Evolutionary conservation across 1,140 invertebrate species (phyloP).

Genomic region (Notospermus geniculatus): DNA sequence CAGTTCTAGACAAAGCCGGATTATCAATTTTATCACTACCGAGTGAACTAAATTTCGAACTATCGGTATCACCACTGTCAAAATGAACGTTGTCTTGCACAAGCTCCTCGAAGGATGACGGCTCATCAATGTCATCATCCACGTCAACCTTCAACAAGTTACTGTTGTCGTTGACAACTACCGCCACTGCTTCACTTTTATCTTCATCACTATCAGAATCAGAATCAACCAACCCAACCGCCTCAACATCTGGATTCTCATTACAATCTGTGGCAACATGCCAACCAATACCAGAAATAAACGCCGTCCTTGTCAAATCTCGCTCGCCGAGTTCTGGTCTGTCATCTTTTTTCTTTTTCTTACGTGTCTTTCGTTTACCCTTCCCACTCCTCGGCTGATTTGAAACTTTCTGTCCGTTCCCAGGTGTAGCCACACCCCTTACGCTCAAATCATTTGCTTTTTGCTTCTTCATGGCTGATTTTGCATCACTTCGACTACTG

Average conservation of each 20-base stretch:
- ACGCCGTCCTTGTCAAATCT: conserved; percentile 28
- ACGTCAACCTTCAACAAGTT: no score
- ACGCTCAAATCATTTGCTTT: no score
- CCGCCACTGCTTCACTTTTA: not conserved
- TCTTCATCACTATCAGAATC: no score
- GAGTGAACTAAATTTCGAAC: no score
- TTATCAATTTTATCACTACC: no score
- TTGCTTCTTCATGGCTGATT: no score
- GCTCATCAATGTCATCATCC: no score
- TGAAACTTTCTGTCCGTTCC: conserved; percentile 3
- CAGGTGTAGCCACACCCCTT: not conserved
- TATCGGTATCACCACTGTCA: no score
- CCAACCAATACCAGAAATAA: conserved; percentile 50
- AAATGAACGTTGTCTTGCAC: no score
- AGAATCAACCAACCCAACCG: not conserved
- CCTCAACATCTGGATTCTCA: conserved; percentile 36
- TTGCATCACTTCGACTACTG: no score
- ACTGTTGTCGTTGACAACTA: no score
- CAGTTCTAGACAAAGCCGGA: conserved; percentile 31
- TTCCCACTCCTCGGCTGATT: not conserved
- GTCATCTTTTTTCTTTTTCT: conserved; percentile 7
- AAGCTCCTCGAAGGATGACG: no score
- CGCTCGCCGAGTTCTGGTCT: not conserved
- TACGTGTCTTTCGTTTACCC: not conserved
- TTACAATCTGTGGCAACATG: conserved; percentile 42